Conservation (phyloP, 2,113 vertebrate genomes). For the Salvelinus fontinalis region DNA sequence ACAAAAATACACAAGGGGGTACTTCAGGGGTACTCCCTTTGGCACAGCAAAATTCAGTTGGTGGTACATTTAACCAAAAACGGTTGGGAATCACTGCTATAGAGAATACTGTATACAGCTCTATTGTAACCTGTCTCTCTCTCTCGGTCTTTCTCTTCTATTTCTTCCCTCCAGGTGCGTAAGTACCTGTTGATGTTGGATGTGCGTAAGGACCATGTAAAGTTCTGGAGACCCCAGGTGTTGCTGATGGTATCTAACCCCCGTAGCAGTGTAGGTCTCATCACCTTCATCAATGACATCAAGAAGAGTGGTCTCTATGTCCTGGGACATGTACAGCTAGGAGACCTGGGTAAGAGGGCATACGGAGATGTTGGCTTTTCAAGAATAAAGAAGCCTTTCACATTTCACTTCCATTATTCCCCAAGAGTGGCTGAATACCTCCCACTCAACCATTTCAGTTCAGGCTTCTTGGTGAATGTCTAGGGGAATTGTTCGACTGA, state of each 20-base stretch:
- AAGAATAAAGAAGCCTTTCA: too few species aligned
- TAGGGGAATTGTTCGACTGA: too few species aligned
- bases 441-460: too few species aligned
- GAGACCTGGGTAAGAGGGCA: conserved; percentile 84
- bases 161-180: conserved; percentile 78
- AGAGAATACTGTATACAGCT: neutral
- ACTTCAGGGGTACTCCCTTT: too few species aligned
- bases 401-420: too few species aligned
- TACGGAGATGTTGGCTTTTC: too few species aligned
- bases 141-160: neutral
- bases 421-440: too few species aligned
- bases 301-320: conserved; percentile 97
- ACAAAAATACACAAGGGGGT: too few species aligned
- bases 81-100: too few species aligned
- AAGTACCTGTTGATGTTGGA: conserved; percentile 97
- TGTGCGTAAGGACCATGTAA: conserved; percentile 94
- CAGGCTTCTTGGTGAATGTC: too few species aligned
- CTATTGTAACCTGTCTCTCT: neutral
- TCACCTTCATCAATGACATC: conserved; percentile 93
- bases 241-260: conserved; percentile 95
- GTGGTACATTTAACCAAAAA: too few species aligned
- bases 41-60: too few species aligned
- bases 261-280: conserved; percentile 81
- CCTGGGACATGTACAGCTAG: conserved; percentile 89
- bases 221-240: conserved; percentile 96